phyloP scores from a whole-genome alignment of 2,797 vertebrate species.

The Onychomys torridus region DNA sequence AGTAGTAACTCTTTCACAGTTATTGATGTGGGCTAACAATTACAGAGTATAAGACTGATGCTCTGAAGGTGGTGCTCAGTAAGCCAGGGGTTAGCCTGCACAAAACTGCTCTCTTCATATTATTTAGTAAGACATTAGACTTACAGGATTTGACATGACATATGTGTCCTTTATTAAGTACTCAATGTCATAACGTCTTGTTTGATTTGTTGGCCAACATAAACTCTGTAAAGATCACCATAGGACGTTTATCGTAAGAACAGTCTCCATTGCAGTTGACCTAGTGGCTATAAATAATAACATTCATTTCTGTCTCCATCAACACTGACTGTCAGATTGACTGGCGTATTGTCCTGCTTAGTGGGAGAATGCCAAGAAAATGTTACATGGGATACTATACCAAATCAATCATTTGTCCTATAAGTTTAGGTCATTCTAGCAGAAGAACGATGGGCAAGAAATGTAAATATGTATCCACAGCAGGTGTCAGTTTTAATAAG shows the following conservation, averaged over 20 bases:
- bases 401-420: not conserved
- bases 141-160: not conserved
- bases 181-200: not conserved
- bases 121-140: not conserved
- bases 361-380: not conserved
- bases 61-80: not conserved
- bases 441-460: not conserved
- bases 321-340: not conserved
- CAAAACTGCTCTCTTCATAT: not conserved
- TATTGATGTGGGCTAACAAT: not conserved
- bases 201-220: not conserved
- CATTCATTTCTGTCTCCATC: not conserved
- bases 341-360: not conserved
- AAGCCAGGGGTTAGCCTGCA: not conserved
- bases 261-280: not conserved
- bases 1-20: not conserved
- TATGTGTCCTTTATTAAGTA: slow-evolving; percentile 1
- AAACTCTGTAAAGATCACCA: not conserved
- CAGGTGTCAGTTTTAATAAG: not conserved
- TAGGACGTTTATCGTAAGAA: not conserved
- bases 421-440: not conserved
- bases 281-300: not conserved
- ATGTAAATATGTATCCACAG: not conserved
- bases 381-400: not conserved
- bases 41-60: not conserved